phyloP scores from a whole-genome alignment of 2,888 invertebrate species.

The Melanostoma mellinum region DNA sequence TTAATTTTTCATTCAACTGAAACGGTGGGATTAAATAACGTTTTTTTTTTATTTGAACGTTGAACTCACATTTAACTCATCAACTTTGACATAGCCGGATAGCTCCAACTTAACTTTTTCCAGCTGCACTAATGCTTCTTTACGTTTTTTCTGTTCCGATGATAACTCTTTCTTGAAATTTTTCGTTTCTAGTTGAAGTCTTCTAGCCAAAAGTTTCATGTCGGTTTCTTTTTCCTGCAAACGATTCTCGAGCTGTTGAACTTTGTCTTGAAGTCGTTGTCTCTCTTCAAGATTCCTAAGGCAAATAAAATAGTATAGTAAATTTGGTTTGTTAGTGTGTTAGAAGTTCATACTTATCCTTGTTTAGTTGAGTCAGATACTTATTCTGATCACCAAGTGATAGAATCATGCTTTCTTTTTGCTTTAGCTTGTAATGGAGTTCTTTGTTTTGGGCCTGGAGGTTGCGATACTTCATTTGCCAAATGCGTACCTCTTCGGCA shows the following conservation, averaged over 20 bases:
- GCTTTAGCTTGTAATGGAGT: slow-evolving; percentile 85
- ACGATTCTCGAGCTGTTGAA: slow-evolving; percentile 84
- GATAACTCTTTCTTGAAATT: slow-evolving; percentile 88
- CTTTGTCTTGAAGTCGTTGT: slow-evolving; percentile 87
- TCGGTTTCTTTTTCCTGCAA: slow-evolving; percentile 85
- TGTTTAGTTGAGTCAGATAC: slow-evolving; percentile 87
- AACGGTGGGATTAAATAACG: neutral
- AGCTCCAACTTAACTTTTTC: slow-evolving; percentile 81
- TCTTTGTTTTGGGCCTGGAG: slow-evolving; percentile 86
- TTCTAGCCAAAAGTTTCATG: slow-evolving; percentile 86
- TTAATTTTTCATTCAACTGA: slow-evolving; percentile 74
- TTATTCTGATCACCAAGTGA: slow-evolving; percentile 87
- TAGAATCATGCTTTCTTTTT: slow-evolving; percentile 87
- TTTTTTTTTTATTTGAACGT: neutral
- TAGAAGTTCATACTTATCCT: slow-evolving; percentile 84
- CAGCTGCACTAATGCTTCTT: slow-evolving; percentile 87
- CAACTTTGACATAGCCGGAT: slow-evolving; percentile 79
- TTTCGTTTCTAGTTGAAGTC: slow-evolving; percentile 88
- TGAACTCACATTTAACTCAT: slow-evolving; percentile 77
- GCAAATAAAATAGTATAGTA: slow-evolving; percentile 7
- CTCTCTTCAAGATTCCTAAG: slow-evolving; percentile 87
- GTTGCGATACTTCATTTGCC: slow-evolving; percentile 87
- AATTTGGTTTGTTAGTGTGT: neutral
- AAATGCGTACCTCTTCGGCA: slow-evolving; percentile 89
- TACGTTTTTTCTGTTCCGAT: slow-evolving; percentile 87